phyloP scores from a whole-genome alignment of 2,113 vertebrate genomes.

The Lampris incognitus region DNA sequence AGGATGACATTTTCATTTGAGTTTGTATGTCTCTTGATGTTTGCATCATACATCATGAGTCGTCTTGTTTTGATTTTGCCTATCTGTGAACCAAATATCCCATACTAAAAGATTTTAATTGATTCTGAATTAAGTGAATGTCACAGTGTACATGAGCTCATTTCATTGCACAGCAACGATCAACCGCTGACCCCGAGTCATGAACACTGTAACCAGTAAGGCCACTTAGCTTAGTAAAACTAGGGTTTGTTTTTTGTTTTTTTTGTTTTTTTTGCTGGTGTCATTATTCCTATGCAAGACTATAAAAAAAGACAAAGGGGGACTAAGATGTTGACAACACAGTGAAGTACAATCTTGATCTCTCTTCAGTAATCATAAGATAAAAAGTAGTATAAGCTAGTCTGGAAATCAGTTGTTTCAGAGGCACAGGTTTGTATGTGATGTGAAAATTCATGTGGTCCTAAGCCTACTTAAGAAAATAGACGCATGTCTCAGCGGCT shows the following conservation, averaged over 20 bases:
- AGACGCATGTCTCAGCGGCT: not conserved
- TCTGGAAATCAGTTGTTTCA: constrained; percentile 32
- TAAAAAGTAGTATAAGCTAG: constrained; percentile 34
- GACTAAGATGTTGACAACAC: no score
- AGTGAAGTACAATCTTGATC: not conserved
- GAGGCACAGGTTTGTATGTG: constrained; percentile 16
- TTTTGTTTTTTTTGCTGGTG: not conserved
- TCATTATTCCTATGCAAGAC: no score
- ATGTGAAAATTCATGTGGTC: no score
- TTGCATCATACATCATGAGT: no score
- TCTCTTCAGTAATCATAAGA: constrained; percentile 34
- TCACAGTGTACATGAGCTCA: constrained; percentile 13
- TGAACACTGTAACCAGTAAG: not conserved
- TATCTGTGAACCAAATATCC: no score
- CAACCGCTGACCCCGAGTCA: not conserved
- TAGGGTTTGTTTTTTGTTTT: constrained; percentile 3
- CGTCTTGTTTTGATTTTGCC: no score
- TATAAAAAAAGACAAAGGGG: no score
- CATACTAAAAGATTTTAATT: not conserved
- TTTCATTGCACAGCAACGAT: constrained; percentile 2
- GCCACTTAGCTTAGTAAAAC: not conserved
- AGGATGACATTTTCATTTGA: no score
- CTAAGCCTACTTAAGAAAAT: not conserved
- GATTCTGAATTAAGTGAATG: not conserved
- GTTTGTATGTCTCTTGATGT: no score